Evolutionary conservation across 2,113 vertebrate genomes (phyloP), one percentile per base, ranked within the genome.

Genomic region (Smithornis capensis): DNA sequence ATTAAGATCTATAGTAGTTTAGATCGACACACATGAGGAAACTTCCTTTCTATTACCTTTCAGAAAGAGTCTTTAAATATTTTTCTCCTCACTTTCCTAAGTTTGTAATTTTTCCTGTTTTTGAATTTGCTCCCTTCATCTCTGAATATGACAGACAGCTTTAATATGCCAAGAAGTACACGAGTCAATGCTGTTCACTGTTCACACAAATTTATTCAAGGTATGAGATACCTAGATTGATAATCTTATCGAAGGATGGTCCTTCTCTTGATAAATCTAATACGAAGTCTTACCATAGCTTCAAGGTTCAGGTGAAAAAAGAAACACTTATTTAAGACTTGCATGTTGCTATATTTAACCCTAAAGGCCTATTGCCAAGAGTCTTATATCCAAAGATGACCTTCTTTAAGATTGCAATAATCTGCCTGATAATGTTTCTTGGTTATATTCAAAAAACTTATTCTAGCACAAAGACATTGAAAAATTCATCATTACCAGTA

Each of bases 1-100:
- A 79, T 89, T 95, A 95, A 89, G 57, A 45, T 63, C 75, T 79
- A 42, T 67, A 65, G 76, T 42, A 38, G 33, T 92, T 94, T 76
- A 86, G 44, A 77, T 76, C 53, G 42, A 83, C 56, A 47, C 35
- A 68, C 35, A 75, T 76, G 67, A 93, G 71, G 69, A 89, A 65
- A 77, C 50, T 90, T 94, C 63, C 42, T 25, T 87, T 82, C 71
- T 82, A 19, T 78, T 91, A 83, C 65, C 23, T 94, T 94, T 85
- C 50, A 87, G 63, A 92, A 91, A 78, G 1, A 53, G 6, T 31
- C 25, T 55, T 62, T 50, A 92, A 83, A 62, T 86, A 70, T 52
- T 95, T 88, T 71, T 64, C 73, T 87, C 12, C 27, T 8, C 19
- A 40, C 35, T 92, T 92, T 40, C 50, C 35, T 77, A 81, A 63